Percentiles rank a stretch among this genome's conserved stretches.
Conservation (phyloP, 2,797 vertebrate species). For the Oreortyx pictus region DNA sequence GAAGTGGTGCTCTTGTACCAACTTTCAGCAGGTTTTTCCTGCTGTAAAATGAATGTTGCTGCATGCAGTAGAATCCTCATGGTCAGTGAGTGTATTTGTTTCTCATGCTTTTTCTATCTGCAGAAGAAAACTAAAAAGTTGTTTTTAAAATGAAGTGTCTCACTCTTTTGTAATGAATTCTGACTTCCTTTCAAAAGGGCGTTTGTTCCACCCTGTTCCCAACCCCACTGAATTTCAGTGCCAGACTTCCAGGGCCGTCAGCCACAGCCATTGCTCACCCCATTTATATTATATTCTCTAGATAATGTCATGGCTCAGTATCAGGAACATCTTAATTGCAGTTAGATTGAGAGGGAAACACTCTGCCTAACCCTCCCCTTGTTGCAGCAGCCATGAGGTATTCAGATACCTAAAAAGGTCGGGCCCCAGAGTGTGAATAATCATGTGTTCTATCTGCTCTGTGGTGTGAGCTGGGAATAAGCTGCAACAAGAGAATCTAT, state of each 20-base stretch:
- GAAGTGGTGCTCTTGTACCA: neutral
- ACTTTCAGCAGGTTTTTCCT: constrained; percentile 16
- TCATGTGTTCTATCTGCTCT: neutral
- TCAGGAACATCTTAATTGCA: neutral
- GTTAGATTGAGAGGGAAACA: neutral
- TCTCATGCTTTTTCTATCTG: neutral
- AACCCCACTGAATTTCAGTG: neutral
- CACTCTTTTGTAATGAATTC: neutral
- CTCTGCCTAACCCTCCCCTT: neutral
- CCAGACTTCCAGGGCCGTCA: neutral
- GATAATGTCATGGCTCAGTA: neutral
- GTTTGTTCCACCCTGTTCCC: neutral
- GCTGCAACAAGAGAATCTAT: neutral
- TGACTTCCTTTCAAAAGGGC: neutral
- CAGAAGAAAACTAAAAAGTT: neutral
- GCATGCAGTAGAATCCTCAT: neutral
- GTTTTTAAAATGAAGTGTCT: neutral
- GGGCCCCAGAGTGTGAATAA: neutral
- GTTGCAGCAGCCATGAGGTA: neutral
- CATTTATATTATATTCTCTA: neutral
- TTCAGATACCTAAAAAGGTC: constrained; percentile 49
- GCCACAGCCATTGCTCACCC: neutral
- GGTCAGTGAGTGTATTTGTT: neutral
- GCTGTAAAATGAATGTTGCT: neutral
- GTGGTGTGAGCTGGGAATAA: neutral